phyloP scores from a whole-genome alignment of 2,888 invertebrate species.

The Nomada goodeniana region DNA sequence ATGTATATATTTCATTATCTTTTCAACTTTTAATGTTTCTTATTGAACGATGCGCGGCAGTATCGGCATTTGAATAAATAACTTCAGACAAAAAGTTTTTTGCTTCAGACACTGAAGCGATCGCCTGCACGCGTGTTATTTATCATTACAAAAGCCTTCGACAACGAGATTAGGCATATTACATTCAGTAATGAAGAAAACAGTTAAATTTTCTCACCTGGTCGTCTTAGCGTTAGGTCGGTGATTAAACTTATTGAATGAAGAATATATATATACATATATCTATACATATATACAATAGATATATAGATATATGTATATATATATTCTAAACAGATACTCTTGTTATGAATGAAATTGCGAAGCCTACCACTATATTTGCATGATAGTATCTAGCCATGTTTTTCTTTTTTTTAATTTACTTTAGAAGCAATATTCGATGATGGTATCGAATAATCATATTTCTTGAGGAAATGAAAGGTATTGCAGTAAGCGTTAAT shows the following conservation, averaged over 20 bases:
- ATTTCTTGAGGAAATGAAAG: constrained; percentile 36
- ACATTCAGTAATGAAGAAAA: constrained; percentile 59
- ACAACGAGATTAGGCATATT: constrained; percentile 70
- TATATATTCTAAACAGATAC: constrained; percentile 64
- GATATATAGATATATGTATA: too few species aligned
- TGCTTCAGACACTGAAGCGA: constrained; percentile 54
- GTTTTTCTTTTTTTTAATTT: constrained; percentile 50
- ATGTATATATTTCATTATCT: constrained; percentile 54
- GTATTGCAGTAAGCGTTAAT: constrained; percentile 44
- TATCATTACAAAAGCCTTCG: constrained; percentile 65
- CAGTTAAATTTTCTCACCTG: constrained; percentile 64
- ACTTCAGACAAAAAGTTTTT: constrained; percentile 63
- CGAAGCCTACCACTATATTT: constrained; percentile 59
- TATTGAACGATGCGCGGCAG: constrained; percentile 30
- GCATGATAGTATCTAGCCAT: constrained; percentile 53
- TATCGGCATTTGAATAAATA: constrained; percentile 66
- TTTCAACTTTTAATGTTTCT: constrained; percentile 50
- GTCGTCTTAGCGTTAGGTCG: constrained; percentile 60
- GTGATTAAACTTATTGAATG: constrained; percentile 62
- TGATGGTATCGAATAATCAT: constrained; percentile 9
- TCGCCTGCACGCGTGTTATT: constrained; percentile 58
- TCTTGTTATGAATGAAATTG: constrained; percentile 63
- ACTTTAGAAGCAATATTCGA: constrained; percentile 44
- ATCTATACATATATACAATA: too few species aligned
- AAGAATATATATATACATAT: constrained; percentile 34